Evolutionary conservation across 2,888 invertebrate species (phyloP).

Genomic region (Pandemis cinnamomeana): DNA sequence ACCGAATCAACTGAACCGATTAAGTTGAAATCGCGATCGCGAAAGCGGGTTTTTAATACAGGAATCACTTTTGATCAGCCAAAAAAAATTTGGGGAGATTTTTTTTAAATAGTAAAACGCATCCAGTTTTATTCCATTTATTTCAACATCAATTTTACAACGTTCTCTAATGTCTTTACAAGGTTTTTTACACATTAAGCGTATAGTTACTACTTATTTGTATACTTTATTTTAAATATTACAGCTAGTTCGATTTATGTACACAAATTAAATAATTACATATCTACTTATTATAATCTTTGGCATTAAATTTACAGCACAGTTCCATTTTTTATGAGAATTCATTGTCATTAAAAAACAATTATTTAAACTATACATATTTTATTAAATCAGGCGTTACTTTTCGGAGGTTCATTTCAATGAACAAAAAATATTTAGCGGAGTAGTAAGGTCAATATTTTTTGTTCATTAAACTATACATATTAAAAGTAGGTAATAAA

Average conservation of each 20-base stretch:
- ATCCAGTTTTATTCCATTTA: conserved; percentile 48
- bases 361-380: neutral
- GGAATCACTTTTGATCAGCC: too few relatives aligned
- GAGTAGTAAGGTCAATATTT: too few relatives aligned
- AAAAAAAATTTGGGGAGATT: too few relatives aligned
- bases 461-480: neutral
- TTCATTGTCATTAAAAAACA: neutral
- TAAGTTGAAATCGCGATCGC: too few relatives aligned
- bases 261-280: conserved; percentile 33
- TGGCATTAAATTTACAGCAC: conserved; percentile 51
- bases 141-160: conserved; percentile 63
- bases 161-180: conserved; percentile 43
- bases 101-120: neutral
- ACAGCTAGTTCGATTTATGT: conserved; percentile 41
- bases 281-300: conserved; percentile 41
- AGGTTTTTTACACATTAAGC: conserved; percentile 25
- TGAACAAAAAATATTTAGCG: too few relatives aligned
- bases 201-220: neutral
- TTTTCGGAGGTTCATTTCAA: too few relatives aligned
- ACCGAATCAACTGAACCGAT: too few relatives aligned
- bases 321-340: conserved; percentile 16
- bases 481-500: too few relatives aligned
- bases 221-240: conserved; percentile 41
- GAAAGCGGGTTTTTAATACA: too few relatives aligned
- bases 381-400: too few relatives aligned